phyloP scores from a whole-genome alignment of 2,113 vertebrate genomes.

The Crotalus horridus region DNA sequence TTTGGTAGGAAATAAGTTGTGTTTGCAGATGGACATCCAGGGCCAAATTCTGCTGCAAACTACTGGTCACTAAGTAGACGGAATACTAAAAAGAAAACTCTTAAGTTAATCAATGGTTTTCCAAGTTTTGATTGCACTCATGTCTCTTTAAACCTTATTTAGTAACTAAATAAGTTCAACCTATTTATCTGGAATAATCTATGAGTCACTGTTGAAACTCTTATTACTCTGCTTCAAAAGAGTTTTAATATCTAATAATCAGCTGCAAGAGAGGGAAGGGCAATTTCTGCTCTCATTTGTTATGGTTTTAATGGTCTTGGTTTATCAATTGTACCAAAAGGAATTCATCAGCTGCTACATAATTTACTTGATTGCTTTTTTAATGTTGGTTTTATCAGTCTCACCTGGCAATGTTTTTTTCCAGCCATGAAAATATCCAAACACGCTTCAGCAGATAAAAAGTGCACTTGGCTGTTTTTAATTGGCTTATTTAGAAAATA shows the following conservation, averaged over 20 bases:
- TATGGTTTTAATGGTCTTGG: not conserved
- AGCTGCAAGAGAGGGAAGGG: not conserved
- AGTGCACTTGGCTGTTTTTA: not conserved
- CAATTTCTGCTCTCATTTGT: not conserved
- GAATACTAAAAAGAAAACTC: not conserved
- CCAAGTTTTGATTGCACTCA: not conserved
- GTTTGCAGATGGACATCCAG: not conserved
- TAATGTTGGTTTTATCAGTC: not conserved
- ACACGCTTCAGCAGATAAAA: not conserved
- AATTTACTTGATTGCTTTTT: conserved; percentile 2
- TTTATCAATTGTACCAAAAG: not conserved
- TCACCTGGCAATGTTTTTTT: not conserved
- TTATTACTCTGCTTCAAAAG: conserved; percentile 21
- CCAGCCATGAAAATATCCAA: conserved; percentile 2
- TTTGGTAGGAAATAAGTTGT: not conserved
- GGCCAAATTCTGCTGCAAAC: not conserved
- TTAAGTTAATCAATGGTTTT: not conserved
- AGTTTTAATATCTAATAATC: conserved; percentile 17
- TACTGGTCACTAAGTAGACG: not conserved
- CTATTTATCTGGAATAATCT: not conserved
- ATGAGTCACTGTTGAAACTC: conserved; percentile 16
- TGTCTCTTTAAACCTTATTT: not conserved
- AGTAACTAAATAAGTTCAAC: not conserved
- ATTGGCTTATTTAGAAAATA: conserved; percentile 13
- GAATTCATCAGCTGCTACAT: not conserved